Conservation (phyloP, 2,113 vertebrate genomes). For the Corythornis vintsioides region DNA sequence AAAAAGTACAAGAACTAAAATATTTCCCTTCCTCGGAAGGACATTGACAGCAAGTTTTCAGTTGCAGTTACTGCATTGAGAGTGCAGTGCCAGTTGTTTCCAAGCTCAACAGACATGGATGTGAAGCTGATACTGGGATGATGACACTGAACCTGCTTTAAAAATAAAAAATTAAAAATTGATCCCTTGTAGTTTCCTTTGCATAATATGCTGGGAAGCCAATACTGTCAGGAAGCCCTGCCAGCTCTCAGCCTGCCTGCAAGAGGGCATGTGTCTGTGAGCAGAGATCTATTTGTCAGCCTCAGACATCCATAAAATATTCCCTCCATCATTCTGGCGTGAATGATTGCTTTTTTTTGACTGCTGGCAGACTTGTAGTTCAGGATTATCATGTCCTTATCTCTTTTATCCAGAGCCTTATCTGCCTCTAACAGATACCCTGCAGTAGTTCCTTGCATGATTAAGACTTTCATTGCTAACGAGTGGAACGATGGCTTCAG, state of each 20-base stretch:
- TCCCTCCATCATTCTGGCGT: background rate
- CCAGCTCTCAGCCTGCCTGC: conserved; percentile 2
- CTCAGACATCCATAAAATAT: background rate
- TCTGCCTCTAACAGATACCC: background rate
- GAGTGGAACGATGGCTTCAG: background rate
- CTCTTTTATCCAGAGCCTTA: conserved; percentile 34
- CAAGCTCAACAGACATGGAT: background rate
- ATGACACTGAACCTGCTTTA: background rate
- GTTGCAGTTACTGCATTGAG: background rate
- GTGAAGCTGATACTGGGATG: background rate
- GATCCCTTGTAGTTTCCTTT: background rate
- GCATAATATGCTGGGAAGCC: background rate
- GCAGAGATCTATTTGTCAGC: background rate
- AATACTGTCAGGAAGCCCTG: background rate
- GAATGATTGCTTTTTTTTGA: conserved; percentile 33
- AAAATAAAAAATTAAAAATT: background rate
- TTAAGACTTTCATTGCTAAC: background rate
- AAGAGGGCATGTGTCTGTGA: background rate
- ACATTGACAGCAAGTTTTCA: background rate
- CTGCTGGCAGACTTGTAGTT: conserved; percentile 32
- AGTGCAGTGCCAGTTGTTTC: background rate
- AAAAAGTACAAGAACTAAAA: background rate
- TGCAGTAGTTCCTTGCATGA: background rate
- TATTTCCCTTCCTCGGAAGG: background rate
- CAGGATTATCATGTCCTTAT: conserved; percentile 48